Percentiles rank a stretch among this genome's conserved stretches.
phyloP scores from a whole-genome alignment of 2,113 vertebrate species.

The Ploceus nigricollis region DNA sequence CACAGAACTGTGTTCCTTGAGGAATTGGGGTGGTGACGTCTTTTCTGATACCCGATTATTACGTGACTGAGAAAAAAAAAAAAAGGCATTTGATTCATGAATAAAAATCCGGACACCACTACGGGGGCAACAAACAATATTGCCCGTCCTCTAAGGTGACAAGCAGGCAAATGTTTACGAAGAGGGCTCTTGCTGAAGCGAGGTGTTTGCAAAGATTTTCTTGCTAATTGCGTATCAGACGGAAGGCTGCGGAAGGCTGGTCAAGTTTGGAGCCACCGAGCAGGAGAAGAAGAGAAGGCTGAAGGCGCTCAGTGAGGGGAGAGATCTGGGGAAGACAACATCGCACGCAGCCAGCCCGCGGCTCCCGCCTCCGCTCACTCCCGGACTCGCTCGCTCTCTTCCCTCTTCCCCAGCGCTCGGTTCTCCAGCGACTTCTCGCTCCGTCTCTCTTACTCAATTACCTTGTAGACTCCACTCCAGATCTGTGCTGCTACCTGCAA shows the following conservation, averaged over 20 bases:
- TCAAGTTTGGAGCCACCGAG: conserved; percentile 74
- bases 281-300: conserved; percentile 73
- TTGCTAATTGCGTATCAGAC: conserved; percentile 71
- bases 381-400: conserved; percentile 47
- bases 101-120: conserved; percentile 89
- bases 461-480: conserved; percentile 40
- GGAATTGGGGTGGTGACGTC: conserved; percentile 95
- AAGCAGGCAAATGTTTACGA: conserved; percentile 83
- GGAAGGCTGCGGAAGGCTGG: conserved; percentile 75
- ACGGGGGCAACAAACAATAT: conserved; percentile 83
- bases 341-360: conserved; percentile 62
- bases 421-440: neutral
- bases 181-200: conserved; percentile 71
- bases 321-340: conserved; percentile 79
- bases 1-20: conserved; percentile 92
- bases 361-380: conserved; percentile 63
- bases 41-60: conserved; percentile 90
- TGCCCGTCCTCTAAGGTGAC: conserved; percentile 81
- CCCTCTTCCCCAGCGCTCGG: neutral
- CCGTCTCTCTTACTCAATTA: conserved; percentile 14
- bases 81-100: conserved; percentile 84
- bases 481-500: conserved; percentile 63
- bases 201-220: conserved; percentile 68
- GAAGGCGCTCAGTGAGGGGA: conserved; percentile 74
- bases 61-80: conserved; percentile 84